A percentile compares a stretch with the other conserved stretches of the same genome.
These are phyloP conservation scores for Epinephelus malabaricus DNA, from an alignment of 2,797 vertebrate genomes.

Conservation along the genomic window DNA sequence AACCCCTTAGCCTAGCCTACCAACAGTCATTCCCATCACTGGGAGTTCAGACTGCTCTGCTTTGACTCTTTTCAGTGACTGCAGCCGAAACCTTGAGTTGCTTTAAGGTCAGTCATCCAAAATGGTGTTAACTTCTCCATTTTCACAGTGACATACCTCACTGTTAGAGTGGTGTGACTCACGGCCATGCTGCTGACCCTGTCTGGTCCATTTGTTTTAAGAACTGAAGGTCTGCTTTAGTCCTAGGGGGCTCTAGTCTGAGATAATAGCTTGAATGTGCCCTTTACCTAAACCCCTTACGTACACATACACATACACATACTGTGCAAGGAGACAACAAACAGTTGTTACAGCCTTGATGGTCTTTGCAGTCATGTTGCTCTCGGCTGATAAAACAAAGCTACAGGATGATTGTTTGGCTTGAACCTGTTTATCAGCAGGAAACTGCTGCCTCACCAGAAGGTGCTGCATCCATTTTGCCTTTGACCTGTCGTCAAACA, in stretches of 20 bases:
- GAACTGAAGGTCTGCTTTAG: conserved; percentile 21
- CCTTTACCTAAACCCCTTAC: conserved; percentile 1
- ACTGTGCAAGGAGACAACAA: conserved; percentile 1
- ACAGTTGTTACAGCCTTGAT: not conserved
- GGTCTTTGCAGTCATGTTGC: conserved; percentile 7
- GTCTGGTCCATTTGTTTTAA: conserved; percentile 37
- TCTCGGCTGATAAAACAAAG: not conserved
- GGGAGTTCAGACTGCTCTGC: not conserved
- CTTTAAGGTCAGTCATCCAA: conserved; percentile 28
- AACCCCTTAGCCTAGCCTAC: not conserved
- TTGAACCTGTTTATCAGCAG: not conserved
- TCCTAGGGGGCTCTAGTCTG: not conserved
- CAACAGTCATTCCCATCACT: not conserved
- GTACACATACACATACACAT: not conserved
- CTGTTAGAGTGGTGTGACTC: conserved; percentile 29
- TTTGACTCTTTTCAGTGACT: conserved; percentile 19
- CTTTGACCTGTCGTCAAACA: conserved; percentile 1
- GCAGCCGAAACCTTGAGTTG: conserved; percentile 6
- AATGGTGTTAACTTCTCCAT: conserved; percentile 42
- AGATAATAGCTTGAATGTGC: conserved; percentile 24
- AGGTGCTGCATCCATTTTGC: conserved; percentile 6
- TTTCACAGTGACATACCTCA: conserved; percentile 14
- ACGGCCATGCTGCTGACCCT: conserved; percentile 2
- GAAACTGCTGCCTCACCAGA: conserved; percentile 1
- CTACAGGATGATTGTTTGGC: conserved; percentile 7